These are phyloP conservation scores for Eilema depressum DNA, from an alignment of 2,888 invertebrate species.

Conservation along the genomic window DNA sequence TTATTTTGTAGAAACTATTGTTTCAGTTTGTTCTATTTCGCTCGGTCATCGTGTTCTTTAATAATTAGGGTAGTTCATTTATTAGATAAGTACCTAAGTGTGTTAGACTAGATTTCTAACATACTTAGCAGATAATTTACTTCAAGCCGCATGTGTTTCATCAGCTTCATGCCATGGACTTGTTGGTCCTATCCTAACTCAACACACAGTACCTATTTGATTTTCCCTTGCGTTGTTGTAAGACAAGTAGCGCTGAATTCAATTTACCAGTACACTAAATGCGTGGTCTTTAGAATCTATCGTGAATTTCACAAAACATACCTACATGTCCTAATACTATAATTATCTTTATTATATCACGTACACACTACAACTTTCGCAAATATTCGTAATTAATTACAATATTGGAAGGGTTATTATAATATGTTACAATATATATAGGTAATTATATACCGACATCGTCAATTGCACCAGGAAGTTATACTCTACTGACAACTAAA, in stretches of 20 bases:
- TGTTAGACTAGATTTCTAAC: no score
- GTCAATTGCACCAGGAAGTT: conserved; percentile 1
- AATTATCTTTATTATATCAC: neutral
- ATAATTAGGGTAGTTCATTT: no score
- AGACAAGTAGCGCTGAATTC: neutral
- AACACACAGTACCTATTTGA: neutral
- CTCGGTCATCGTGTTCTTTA: no score
- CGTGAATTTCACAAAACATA: neutral
- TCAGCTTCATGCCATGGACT: no score
- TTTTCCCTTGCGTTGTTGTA: neutral
- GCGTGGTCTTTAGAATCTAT: neutral
- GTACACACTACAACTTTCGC: neutral
- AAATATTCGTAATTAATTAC: neutral
- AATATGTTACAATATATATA: neutral
- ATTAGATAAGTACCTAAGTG: no score
- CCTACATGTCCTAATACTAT: neutral
- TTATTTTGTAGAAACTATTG: no score
- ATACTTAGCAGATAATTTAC: no score
- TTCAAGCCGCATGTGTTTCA: no score
- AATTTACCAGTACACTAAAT: no score
- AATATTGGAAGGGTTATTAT: neutral
- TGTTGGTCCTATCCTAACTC: no score
- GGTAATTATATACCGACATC: neutral
- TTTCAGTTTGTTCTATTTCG: no score
- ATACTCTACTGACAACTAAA: neutral